Percentiles rank a stretch among this genome's conserved stretches.
phyloP scores from a whole-genome alignment of 2,888 invertebrate genomes.

The Nephrotoma flavescens region DNA sequence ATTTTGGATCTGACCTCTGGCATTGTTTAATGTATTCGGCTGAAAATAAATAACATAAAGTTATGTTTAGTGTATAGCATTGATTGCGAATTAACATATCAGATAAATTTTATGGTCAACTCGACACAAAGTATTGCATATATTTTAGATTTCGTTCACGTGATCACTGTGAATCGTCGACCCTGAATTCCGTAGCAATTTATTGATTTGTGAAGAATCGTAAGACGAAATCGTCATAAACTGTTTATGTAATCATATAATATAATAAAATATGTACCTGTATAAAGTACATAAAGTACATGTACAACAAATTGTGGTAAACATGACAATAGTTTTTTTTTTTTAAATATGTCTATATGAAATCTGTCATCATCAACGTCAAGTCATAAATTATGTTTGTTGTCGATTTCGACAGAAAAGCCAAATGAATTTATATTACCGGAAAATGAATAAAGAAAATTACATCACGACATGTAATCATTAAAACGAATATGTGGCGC shows the following conservation, averaged over 20 bases:
- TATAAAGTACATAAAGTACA: neutral
- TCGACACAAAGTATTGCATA: neutral
- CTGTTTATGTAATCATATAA: neutral
- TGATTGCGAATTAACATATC: neutral
- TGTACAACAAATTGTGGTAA: neutral
- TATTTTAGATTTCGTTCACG: neutral
- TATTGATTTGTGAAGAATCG: neutral
- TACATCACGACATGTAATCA: neutral
- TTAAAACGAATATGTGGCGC: neutral
- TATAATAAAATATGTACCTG: too few relatives aligned
- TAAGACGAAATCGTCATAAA: neutral
- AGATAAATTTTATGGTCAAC: neutral
- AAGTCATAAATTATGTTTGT: too few relatives aligned
- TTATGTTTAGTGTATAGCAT: neutral
- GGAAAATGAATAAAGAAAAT: neutral
- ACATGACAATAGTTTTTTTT: neutral
- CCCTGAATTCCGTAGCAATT: neutral
- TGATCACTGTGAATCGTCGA: neutral
- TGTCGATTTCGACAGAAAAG: neutral
- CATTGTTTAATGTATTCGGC: slow-evolving; percentile 54
- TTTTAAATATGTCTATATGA: neutral
- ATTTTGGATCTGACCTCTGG: slow-evolving; percentile 41
- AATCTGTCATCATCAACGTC: neutral
- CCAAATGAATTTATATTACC: neutral
- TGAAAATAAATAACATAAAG: slow-evolving; percentile 21